Base-by-base conservation (phyloP, 2,113 vertebrate species). In the Chitala chitala region DNA sequence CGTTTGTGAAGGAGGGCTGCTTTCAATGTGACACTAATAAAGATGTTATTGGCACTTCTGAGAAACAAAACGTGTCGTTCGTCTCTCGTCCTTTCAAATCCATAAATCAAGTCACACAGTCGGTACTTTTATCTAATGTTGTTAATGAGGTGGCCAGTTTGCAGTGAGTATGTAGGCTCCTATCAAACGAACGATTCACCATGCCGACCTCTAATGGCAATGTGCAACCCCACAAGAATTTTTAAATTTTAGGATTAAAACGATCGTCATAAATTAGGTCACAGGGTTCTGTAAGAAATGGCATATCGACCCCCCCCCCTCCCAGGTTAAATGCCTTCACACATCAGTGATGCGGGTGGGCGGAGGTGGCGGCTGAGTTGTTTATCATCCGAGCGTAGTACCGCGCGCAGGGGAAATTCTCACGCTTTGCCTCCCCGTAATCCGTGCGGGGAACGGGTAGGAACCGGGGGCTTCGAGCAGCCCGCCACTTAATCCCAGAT, bases 291-390 rank as follows among this genome's bases (percentile, higher is more conserved):
- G 31, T 55, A 36, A 54, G 33, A 71, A 38, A 71, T 54, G 20
- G 24, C 48, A 22, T n/a, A 51, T 69, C 40, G 68, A 71, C 55
- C 69, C 26, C 22, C 31, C 31, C n/a, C 9, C 22, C 69, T 55
- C 55, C 44, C 46, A 69, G 44, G 64, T 66, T 66, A 66, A 66
- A 66, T 15, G 42, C 13, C 51, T 15, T 20, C 26, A 53, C 68
- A 53, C 17, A 20, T 69, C 48, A 31, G 48, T 69, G 48, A 20
- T 1, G 26, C 29, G 48, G 48, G 17, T 53, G 68, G 68, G 29
- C 29, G 29, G 68, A 44, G 64, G 64, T 22, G 44, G 64, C 38
- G 24, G 13, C 22, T 22, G 20, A 44, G 9, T 33, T 33, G 66
- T 53, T 31, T 31, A 36, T n/a, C 26, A 26, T 53, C 68, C 33